These are phyloP conservation scores for Cyclophora punctaria DNA, from an alignment of 2,888 invertebrate species.

Conservation along the genomic window DNA sequence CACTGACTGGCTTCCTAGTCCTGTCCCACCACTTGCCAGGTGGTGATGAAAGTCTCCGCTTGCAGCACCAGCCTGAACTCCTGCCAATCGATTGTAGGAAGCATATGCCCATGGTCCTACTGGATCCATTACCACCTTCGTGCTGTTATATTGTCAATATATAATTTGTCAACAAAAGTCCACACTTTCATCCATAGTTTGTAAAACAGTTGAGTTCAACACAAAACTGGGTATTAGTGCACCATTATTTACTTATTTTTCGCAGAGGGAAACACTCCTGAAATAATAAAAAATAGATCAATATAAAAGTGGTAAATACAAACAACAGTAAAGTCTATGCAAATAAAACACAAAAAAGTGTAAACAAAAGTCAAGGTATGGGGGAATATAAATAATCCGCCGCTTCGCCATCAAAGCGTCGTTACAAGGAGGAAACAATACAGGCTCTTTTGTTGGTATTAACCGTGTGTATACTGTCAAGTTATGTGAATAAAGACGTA, in stretches of 20 bases:
- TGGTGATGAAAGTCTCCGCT: conserved; percentile 81
- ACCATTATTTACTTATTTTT: conserved; percentile 46
- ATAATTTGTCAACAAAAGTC: conserved; percentile 68
- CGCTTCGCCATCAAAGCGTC: conserved; percentile 65
- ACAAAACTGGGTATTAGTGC: conserved; percentile 53
- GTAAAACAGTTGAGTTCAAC: conserved; percentile 49
- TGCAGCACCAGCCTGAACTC: conserved; percentile 80
- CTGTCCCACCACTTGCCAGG: conserved; percentile 75
- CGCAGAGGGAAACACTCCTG: conserved; percentile 53
- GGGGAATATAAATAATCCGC: conserved; percentile 49
- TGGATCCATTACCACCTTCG: conserved; percentile 86
- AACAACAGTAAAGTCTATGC: background rate
- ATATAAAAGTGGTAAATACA: conserved; percentile 25
- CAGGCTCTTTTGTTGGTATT: conserved; percentile 24
- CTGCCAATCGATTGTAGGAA: conserved; percentile 87
- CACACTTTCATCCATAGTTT: conserved; percentile 74
- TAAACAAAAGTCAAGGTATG: background rate
- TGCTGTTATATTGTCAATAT: conserved; percentile 59
- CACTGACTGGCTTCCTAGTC: conserved; percentile 70
- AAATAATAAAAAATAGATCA: conserved; percentile 47
- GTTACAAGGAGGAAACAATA: conserved; percentile 55
- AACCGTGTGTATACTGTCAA: conserved; percentile 15
- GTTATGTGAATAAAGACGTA: conserved; percentile 43
- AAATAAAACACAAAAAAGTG: background rate
- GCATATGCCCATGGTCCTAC: conserved; percentile 91